Conservation (phyloP, 1,140 invertebrate species). For the Drosophila ananassae region DNA sequence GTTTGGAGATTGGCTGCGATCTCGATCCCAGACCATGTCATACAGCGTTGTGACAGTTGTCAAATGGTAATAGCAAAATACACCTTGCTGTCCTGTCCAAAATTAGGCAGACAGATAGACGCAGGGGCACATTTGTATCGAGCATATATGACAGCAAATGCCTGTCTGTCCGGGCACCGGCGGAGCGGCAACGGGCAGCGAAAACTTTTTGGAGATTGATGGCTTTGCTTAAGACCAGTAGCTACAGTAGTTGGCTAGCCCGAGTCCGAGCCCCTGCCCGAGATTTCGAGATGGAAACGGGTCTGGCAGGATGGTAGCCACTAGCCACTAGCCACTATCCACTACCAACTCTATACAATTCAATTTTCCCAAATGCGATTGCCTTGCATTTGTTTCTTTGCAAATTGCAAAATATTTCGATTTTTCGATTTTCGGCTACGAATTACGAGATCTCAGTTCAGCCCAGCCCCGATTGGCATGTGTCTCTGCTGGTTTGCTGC, state of each 20-base stretch:
- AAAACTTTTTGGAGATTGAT: slow-evolving; percentile 68
- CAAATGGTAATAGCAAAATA: slow-evolving; percentile 78
- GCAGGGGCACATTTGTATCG: slow-evolving; percentile 59
- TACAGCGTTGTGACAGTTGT: slow-evolving; percentile 81
- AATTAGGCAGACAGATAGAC: slow-evolving; percentile 55
- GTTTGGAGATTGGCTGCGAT: slow-evolving; percentile 22
- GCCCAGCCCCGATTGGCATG: slow-evolving; percentile 55
- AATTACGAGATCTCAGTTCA: slow-evolving; percentile 17
- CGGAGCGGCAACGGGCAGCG: slow-evolving; percentile 3
- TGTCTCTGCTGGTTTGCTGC: slow-evolving; percentile 31
- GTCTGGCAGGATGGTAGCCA: slow-evolving; percentile 69
- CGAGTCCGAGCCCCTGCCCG: slow-evolving; percentile 10
- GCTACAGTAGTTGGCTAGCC: slow-evolving; percentile 21
- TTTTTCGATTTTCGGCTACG: slow-evolving; percentile 46
- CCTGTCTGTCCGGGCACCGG: slow-evolving; percentile 9
- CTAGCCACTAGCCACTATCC: slow-evolving; percentile 1
- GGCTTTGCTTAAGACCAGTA: slow-evolving; percentile 80
- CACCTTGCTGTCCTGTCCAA: slow-evolving; percentile 51
- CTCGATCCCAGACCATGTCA: slow-evolving; percentile 58
- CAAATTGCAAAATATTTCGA: slow-evolving; percentile 64
- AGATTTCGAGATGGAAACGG: slow-evolving; percentile 51
- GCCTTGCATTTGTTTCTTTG: slow-evolving; percentile 51
- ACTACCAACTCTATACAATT: slow-evolving; percentile 46
- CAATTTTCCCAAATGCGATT: slow-evolving; percentile 62
- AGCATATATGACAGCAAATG: slow-evolving; percentile 71